Conservation (phyloP, 1,140 invertebrate species). For the Magallana gigas region DNA sequence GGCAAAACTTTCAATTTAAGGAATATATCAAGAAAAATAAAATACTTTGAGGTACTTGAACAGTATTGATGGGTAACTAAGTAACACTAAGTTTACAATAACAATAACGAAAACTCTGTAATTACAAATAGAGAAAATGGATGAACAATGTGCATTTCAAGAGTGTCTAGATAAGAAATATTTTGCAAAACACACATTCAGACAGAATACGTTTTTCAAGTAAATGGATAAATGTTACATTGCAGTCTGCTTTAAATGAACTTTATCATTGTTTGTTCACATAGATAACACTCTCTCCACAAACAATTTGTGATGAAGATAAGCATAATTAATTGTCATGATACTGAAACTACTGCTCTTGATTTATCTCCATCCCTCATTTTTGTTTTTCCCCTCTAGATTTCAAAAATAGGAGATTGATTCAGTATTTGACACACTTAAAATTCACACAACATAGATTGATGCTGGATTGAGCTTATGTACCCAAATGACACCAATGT, state of each 20-base stretch:
- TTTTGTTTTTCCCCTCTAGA: neutral
- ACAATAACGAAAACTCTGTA: neutral
- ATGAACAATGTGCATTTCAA: neutral
- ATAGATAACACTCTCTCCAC: conserved; percentile 14
- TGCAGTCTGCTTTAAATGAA: conserved; percentile 17
- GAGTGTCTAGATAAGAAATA: neutral
- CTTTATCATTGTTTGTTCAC: conserved; percentile 34
- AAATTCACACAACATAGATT: too few species aligned
- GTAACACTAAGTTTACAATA: too few species aligned
- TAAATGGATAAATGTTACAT: conserved; percentile 13
- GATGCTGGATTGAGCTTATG: too few species aligned
- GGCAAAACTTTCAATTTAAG: too few species aligned
- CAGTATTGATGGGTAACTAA: too few species aligned
- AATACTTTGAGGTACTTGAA: too few species aligned
- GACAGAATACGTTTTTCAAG: neutral
- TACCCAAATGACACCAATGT: too few species aligned
- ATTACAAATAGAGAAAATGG: neutral
- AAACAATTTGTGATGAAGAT: conserved; percentile 34
- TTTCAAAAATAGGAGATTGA: too few species aligned
- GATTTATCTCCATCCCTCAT: conserved; percentile 29
- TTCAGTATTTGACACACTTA: too few species aligned
- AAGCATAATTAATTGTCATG: conserved; percentile 29
- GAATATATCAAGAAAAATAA: too few species aligned
- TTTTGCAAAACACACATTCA: neutral
- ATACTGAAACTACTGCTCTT: conserved; percentile 5